Evolutionary conservation across 2,113 vertebrate genomes (phyloP), one percentile per base, ranked within the genome.

Genomic region (Lycaon pictus): DNA sequence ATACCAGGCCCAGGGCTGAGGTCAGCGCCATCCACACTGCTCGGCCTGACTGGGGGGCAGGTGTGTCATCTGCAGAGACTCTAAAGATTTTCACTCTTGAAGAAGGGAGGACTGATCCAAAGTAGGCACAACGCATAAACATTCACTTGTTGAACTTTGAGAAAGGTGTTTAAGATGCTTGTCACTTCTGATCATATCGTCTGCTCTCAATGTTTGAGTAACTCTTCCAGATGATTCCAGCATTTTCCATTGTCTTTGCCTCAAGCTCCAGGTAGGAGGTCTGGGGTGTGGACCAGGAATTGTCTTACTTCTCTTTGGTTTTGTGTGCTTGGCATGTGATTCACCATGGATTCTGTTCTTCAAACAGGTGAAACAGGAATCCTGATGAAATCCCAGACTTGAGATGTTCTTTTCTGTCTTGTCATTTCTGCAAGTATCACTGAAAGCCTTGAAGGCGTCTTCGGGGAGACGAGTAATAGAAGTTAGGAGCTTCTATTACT

Each of bases 1-100:
- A 29, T 48, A 58, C 6, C 15, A 7, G 80, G 53, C 4, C 23
- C 5, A 4, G 19, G 43, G 22, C 37, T 2, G 29, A 23, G 12
- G 53, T 11, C 17, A 12, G 43, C 6, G 11, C 2, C 11, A 0
- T 1, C 62, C 25, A 9, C 1, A 11, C n/a, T 1, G 17, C 67
- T 56, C 0, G 23, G 43, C 71, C 60, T 32, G 82, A 3, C 11
- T 25, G 13, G 19, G 29, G 27, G 35, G 48, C 27, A 43, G 22
- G 13, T 5, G 9, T 12, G 1, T 35, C 9, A 12, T 51, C 58
- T 15, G 6, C 13, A 19, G 55, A 48, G 51, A 32, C 60, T 7
- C 4, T 0, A 1, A 4, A 37, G 32, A 48, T 11, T 29, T 23
- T 7, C 4, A 32, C 23, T 51, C 7, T 16, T 1, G 19, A 7